Base-by-base conservation (phyloP, 2,888 invertebrate genomes). In the Andrena dorsata region DNA sequence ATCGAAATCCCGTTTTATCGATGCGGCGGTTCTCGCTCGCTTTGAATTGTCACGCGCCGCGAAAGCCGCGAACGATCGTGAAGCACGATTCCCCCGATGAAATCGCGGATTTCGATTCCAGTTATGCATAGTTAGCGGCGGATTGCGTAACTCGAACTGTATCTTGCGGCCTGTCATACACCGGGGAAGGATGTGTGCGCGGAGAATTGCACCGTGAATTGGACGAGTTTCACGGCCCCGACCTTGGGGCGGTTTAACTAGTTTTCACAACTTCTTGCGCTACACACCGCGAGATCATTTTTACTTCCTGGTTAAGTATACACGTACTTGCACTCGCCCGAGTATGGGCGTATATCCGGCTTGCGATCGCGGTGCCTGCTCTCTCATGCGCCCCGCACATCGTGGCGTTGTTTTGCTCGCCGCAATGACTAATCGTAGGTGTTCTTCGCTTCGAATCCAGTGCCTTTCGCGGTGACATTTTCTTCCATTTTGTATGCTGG, bases 171-270 rank as follows among this genome's bases (percentile, higher is more conserved):
- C 53, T 74, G 82, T 73, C 79, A 77, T 84, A 76, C 68, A 28
- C 76, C 53, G 65, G 85, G 66, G 73, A 73, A 83, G 70, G 83
- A 76, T 85, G 76, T 87, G 84, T 78, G 85, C 76, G 84, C 79
- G 61, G 26, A 56, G 84, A 84, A 87, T 87, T 84, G 87, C 87
- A 87, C 76, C 79, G 86, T 77, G 87, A 86, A 87, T 87, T 86
- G 87, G 72, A 85, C 79, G 82, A 88, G 86, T 88, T 88, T 88
- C 88, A 88, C 86, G 88, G 88, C 78, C 88, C 78, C 88, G 88
- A 88, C 88, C 88, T 88, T 88, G 88, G 70, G 76, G 83, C 88
- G 82, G 87, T 76, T 87, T 87, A 87, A 87, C 87, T 87, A 87
- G 87, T 87, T 87, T 87, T 87, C 87, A 80, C 84, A 87, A 87